Evolutionary conservation across 2,888 invertebrate genomes (phyloP), one percentile per base, ranked within the genome.

Genomic region (Crematogaster levior): DNA sequence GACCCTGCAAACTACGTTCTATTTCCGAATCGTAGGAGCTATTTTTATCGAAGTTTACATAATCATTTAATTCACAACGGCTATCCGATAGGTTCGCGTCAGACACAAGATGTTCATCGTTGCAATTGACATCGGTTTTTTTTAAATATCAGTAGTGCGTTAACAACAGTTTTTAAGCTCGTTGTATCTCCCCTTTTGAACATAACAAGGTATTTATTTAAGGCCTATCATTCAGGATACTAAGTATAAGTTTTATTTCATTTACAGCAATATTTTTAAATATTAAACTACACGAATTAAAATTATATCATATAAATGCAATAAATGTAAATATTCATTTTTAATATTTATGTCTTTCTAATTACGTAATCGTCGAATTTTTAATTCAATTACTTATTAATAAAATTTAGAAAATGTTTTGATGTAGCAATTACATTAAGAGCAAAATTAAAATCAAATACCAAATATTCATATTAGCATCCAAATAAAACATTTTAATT

Each of bases 21-120:
- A 75, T 75, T 75, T 75, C 75, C 68, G 68, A 27, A 75, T 6
- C 48, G 24, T 21, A 65, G 27, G 15, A 27, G 51, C 40, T 66
- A 53, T 75, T 75, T 75, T 37, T 53, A 61, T 12, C 51, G 15
- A 3, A 75, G 51, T 66, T 66, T 75, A 66, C 51, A 51, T 10
- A 40, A 75, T 75, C 51, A 37, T 51, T 9, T 75, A 66, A 40
- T 66, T 27, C 51, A 75, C 37, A 27, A 12, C 10, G 27, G 37
- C 51, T 27, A 9, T 37, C 27, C n/a, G 51, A 75, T 51, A 65
- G 37, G 48, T 37, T n/a, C n/a, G n/a, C n/a, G 51, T 75, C 37
- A 37, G n/a, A 37, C 65, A 61, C 46, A 21, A 34, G 18, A 15
- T 63, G 34, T 24, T 40, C 15, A 9, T 1, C 48, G 24, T 65